Evolutionary conservation across 2,888 invertebrate species (phyloP).

Genomic region (Cybosia mesomella): DNA sequence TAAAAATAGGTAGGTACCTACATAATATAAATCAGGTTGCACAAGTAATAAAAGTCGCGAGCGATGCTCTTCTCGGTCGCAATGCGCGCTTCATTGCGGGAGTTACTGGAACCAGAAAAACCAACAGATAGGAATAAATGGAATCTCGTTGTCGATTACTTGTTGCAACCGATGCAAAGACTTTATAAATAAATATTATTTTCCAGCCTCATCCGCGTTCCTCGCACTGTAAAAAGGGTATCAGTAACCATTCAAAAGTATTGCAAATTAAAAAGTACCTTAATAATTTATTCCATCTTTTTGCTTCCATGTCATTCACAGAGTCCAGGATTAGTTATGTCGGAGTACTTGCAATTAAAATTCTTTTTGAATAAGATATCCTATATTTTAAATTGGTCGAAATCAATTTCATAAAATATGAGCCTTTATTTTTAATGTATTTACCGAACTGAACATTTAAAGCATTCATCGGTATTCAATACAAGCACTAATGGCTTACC

Average conservation of each 20-base stretch:
- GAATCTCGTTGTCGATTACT: slow-evolving; percentile 54
- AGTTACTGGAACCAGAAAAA: slow-evolving; percentile 72
- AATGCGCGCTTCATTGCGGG: slow-evolving; percentile 45
- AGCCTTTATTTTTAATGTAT: slow-evolving; percentile 30
- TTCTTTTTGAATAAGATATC: not conserved
- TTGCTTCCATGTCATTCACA: slow-evolving; percentile 11
- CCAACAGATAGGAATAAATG: slow-evolving; percentile 70
- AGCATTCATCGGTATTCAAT: slow-evolving; percentile 28
- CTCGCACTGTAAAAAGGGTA: slow-evolving; percentile 41
- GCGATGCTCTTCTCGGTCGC: slow-evolving; percentile 39
- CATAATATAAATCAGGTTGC: slow-evolving; percentile 14
- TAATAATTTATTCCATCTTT: slow-evolving; percentile 27
- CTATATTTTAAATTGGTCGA: not conserved
- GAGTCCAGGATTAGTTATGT: not conserved
- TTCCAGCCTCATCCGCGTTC: slow-evolving; percentile 51
- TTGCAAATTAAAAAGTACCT: slow-evolving; percentile 31
- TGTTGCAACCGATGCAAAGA: slow-evolving; percentile 38
- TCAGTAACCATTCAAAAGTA: slow-evolving; percentile 42
- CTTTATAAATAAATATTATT: slow-evolving; percentile 54
- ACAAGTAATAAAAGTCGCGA: slow-evolving; percentile 43
- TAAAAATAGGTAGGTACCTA: slow-evolving; percentile 29
- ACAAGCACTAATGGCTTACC: slow-evolving; percentile 35
- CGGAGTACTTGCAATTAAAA: not conserved
- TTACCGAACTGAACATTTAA: slow-evolving; percentile 29
- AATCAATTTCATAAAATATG: slow-evolving; percentile 3